phyloP scores from a whole-genome alignment of 2,888 invertebrate species.

The Chaitophorus viminalis region DNA sequence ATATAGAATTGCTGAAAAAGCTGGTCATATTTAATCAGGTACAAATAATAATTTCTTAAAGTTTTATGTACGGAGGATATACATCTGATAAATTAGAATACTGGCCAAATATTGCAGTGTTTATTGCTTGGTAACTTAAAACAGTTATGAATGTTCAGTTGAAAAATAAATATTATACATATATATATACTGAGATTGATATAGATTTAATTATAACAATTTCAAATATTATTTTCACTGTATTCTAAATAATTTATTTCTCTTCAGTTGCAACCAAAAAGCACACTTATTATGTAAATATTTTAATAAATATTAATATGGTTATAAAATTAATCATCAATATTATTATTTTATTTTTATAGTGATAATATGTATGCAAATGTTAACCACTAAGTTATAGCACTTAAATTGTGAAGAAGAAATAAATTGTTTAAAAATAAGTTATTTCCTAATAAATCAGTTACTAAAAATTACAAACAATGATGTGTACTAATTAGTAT shows the following conservation, averaged over 20 bases:
- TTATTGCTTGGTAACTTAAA: constrained; percentile 52
- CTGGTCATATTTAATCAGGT: constrained; percentile 53
- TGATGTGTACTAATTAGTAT: constrained; percentile 37
- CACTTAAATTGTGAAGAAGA: constrained; percentile 20
- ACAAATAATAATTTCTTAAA: constrained; percentile 48
- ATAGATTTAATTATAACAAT: not conserved
- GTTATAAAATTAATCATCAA: not conserved
- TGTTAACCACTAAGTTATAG: not conserved
- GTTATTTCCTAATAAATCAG: constrained; percentile 46
- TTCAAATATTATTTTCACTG: not conserved
- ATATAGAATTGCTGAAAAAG: constrained; percentile 43
- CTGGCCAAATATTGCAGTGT: constrained; percentile 57
- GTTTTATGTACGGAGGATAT: constrained; percentile 58
- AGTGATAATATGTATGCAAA: not conserved
- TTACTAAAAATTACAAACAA: constrained; percentile 54
- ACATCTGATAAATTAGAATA: constrained; percentile 43
- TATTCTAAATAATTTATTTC: constrained; percentile 58
- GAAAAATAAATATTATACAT: not conserved
- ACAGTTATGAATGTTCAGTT: constrained; percentile 18
- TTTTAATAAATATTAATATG: not conserved
- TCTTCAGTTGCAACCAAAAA: constrained; percentile 15
- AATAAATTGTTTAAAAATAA: constrained; percentile 51
- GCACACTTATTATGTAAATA: not conserved
- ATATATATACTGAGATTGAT: too few species aligned
- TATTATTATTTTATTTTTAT: not conserved